Conservation (phyloP, 2,888 invertebrate genomes). For the Orchesella flavescens region DNA sequence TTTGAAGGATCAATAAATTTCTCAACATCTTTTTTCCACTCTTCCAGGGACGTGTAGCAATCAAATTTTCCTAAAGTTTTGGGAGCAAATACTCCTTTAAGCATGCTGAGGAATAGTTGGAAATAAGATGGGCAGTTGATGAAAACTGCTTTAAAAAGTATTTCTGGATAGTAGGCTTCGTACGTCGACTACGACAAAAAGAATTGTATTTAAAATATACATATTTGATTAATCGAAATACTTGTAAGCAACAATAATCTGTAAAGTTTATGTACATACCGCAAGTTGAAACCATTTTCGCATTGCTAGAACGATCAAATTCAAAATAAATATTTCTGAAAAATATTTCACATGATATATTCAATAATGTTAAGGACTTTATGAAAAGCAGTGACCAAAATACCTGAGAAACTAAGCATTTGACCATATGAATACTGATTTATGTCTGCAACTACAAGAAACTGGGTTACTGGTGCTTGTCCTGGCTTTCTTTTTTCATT, state of each 20-base stretch:
- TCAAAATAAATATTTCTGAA: too few species aligned
- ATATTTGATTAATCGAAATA: too few species aligned
- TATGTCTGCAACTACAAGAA: slow-evolving; percentile 19
- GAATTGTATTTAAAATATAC: not conserved
- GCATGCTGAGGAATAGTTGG: slow-evolving; percentile 10
- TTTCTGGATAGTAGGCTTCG: slow-evolving; percentile 44
- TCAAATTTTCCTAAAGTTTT: slow-evolving; percentile 21
- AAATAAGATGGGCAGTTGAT: slow-evolving; percentile 42
- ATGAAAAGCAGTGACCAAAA: too few species aligned
- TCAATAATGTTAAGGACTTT: too few species aligned
- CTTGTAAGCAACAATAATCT: too few species aligned
- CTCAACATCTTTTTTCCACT: not conserved
- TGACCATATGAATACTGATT: slow-evolving; percentile 38
- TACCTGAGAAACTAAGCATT: slow-evolving; percentile 35
- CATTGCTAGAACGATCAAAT: slow-evolving; percentile 33
- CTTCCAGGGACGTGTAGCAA: not conserved
- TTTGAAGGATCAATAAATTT: not conserved
- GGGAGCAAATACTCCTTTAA: slow-evolving; percentile 7
- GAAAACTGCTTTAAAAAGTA: slow-evolving; percentile 9
- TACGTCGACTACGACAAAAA: not conserved
- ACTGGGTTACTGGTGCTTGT: slow-evolving; percentile 40
- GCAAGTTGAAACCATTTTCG: slow-evolving; percentile 34
- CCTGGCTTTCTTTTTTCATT: slow-evolving; percentile 7
- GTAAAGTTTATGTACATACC: too few species aligned
- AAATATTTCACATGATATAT: too few species aligned